Conservation (phyloP, 2,797 vertebrate genomes). For the Sebastes miniatus region DNA sequence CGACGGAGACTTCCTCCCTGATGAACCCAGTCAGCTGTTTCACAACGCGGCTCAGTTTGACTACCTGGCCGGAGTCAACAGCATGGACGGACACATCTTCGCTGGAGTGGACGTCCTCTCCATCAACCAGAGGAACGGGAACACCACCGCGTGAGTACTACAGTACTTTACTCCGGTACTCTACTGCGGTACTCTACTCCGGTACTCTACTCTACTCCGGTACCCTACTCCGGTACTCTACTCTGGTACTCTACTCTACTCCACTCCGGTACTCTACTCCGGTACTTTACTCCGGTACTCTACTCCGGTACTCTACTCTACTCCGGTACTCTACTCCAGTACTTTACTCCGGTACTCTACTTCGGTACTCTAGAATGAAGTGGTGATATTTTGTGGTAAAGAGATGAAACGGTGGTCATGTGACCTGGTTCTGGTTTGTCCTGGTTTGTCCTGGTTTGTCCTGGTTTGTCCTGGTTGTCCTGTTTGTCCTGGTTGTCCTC, state of each 20-base stretch:
- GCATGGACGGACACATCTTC: conserved; percentile 90
- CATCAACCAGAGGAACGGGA: conserved; percentile 70
- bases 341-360: no score
- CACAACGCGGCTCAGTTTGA: conserved; percentile 83
- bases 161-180: no score
- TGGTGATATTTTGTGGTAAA: not conserved
- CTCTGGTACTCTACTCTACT: no score
- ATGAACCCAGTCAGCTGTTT: conserved; percentile 81
- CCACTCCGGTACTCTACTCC: no score
- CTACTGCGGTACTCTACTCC: no score
- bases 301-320: no score
- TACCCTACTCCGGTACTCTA: no score
- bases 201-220: no score
- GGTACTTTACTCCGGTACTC: no score
- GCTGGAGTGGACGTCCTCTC: conserved; percentile 80
- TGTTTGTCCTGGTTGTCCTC: not conserved
- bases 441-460: no score
- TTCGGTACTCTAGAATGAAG: not conserved
- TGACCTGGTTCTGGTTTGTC: not conserved
- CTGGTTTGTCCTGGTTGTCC: no score
- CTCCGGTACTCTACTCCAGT: no score
- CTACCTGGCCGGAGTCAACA: conserved; percentile 85
- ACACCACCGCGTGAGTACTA: conserved; percentile 38
- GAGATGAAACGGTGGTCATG: not conserved
- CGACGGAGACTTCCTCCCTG: conserved; percentile 88